These are phyloP conservation scores for Trinorchestia longiramus DNA, from an alignment of 1,140 invertebrate genomes.

Conservation along the genomic window DNA sequence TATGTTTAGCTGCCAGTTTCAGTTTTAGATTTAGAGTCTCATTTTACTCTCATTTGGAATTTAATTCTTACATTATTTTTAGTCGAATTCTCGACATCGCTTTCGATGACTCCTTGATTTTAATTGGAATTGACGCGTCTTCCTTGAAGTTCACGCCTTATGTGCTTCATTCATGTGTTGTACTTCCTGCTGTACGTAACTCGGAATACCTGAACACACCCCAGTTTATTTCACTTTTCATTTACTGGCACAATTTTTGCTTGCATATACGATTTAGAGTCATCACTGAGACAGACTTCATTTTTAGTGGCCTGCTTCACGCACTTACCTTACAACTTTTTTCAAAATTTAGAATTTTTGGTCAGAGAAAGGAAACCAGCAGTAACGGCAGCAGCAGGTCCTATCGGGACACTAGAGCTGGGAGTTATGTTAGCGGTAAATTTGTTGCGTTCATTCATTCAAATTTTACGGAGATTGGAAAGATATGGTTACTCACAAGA, in stretches of 20 bases:
- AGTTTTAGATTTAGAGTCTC: not conserved
- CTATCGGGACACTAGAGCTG: not conserved
- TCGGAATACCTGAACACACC: not conserved
- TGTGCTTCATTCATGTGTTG: not conserved
- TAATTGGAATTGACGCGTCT: not conserved
- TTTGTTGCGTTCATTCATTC: slow-evolving; percentile 51
- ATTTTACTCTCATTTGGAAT: not conserved
- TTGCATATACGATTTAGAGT: not conserved
- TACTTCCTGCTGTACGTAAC: too few relatives aligned
- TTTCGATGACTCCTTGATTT: not conserved
- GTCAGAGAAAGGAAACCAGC: not conserved
- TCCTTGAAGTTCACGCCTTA: not conserved
- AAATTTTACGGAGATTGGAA: slow-evolving; percentile 18
- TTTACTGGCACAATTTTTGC: not conserved
- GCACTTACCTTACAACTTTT: not conserved
- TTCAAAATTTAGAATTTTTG: not conserved
- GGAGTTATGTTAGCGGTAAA: not conserved
- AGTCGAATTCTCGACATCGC: not conserved
- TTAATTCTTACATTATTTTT: not conserved
- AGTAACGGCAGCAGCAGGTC: not conserved
- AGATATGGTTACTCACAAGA: not conserved
- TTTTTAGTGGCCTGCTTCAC: not conserved
- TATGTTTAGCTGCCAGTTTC: not conserved
- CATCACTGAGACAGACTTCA: not conserved
- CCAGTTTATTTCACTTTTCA: not conserved